Conservation (phyloP, 2,888 invertebrate species). For the Malthinus flaveolus region DNA sequence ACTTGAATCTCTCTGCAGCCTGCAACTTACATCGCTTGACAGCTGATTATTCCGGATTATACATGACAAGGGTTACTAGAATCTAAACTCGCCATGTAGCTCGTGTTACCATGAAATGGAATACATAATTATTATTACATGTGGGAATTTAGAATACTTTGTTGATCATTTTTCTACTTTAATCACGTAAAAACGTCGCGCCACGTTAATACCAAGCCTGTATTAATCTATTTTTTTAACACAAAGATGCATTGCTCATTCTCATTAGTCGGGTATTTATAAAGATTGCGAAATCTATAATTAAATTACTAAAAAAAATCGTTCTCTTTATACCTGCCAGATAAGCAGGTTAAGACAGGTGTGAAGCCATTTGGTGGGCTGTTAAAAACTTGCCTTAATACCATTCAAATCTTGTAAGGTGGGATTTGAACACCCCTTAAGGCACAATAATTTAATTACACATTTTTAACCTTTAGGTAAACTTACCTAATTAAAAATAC, state of each 20-base stretch:
- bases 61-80: constrained; percentile 32
- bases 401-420: not conserved
- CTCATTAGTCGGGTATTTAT: too few species aligned
- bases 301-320: too few species aligned
- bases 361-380: too few species aligned
- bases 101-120: constrained; percentile 15
- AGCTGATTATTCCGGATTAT: constrained; percentile 36
- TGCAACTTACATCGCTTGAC: constrained; percentile 27
- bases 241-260: too few species aligned
- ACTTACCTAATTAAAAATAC: too few species aligned
- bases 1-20: constrained; percentile 28
- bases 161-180: not conserved
- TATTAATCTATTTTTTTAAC: too few species aligned
- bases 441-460: constrained; percentile 1
- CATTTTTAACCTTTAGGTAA: not conserved
- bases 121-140: constrained; percentile 17
- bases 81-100: constrained; percentile 14
- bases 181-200: not conserved
- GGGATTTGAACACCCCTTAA: not conserved
- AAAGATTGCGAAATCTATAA: too few species aligned
- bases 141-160: constrained; percentile 2
- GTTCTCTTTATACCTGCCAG: too few species aligned
- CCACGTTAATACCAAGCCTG: not conserved
- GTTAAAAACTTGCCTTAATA: too few species aligned
- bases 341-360: too few species aligned